Conservation (phyloP, 1,140 invertebrate species). For the Babylonia areolata region DNA sequence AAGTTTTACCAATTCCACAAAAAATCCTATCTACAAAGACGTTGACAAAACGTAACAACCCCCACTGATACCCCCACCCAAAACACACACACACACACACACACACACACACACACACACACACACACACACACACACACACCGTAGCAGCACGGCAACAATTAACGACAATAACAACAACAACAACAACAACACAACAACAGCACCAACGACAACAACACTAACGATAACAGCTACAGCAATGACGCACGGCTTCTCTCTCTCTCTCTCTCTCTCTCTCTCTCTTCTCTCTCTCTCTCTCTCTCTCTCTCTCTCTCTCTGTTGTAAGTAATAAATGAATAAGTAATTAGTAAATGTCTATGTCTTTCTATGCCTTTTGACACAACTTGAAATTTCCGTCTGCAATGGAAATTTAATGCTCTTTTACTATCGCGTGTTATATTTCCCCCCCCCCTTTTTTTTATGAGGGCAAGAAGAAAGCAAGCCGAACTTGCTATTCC, state of each 20-base stretch:
- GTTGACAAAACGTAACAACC: not conserved
- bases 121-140: constrained; percentile 9
- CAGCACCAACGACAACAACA: not conserved
- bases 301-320: constrained; percentile 36
- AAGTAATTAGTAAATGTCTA: too few species aligned
- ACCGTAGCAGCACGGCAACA: not conserved
- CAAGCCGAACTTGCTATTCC: too few species aligned
- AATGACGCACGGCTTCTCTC: not conserved
- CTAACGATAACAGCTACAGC: not conserved
- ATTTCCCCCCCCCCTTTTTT: not conserved
- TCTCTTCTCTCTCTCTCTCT: constrained; percentile 31
- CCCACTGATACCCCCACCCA: not conserved
- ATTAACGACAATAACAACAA: not conserved
- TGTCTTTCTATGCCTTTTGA: constrained; percentile 1
- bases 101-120: constrained; percentile 7
- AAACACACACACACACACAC: not conserved
- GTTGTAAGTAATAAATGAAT: too few species aligned
- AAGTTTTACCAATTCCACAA: too few species aligned
- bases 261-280: not conserved
- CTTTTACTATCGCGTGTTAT: not conserved
- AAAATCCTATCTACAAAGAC: too few species aligned
- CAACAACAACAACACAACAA: not conserved
- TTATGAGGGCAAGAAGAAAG: too few species aligned
- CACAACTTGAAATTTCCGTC: too few species aligned
- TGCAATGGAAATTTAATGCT: too few species aligned